Base-by-base conservation (phyloP, 2,888 invertebrate species). In the Xanthorhoe spadicearia region DNA sequence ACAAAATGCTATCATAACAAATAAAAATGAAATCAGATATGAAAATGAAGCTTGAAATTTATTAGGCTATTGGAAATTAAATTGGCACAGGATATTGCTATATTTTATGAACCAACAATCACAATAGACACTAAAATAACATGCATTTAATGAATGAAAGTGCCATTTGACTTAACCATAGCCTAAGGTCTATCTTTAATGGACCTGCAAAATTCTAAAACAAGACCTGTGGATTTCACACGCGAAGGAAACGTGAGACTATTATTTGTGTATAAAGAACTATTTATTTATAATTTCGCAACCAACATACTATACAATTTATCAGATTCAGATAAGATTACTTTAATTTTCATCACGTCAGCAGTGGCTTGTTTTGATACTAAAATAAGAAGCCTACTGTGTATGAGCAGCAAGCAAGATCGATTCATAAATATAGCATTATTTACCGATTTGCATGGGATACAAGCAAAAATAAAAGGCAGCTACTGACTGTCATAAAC, bases 401-500 rank as follows among this genome's bases (percentile, higher is more conserved):
- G 63, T 60, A 67, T 63, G 66, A 63, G 48, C 51, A 66, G 51
- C 28, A 43, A 52, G 60, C 17, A 51, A 43, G 59, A 62, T 51
- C 53, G 13, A 58, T 19, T 58, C 57, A 32, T 61, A 61, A 61
- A 60, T 61, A 52, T 64, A 54, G 57, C 57, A 50, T 61, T 61
- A 56, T 65, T 58, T 61, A 66, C 61, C 48, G 53, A 76, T 74
- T 70, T 68, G 54, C 70, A 73, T 77, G 70, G 67, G 65, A 75
- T 77, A 71, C 62, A 65, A 58, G 49, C 50, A 64, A 60, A 73
- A 74, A 72, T 72, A 69, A 66, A 59, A 72, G 60, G 62, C 74
- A 67, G 75, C 74, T 74, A 79, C 72, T 65, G 66, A 69, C 68
- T 63, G 70, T 69, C 75, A 76, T 77, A 82, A 82, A 79, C 67